Evolutionary conservation across 2,113 vertebrate genomes (phyloP), one percentile per base, ranked within the genome.

Genomic region (Rana temporaria): DNA sequence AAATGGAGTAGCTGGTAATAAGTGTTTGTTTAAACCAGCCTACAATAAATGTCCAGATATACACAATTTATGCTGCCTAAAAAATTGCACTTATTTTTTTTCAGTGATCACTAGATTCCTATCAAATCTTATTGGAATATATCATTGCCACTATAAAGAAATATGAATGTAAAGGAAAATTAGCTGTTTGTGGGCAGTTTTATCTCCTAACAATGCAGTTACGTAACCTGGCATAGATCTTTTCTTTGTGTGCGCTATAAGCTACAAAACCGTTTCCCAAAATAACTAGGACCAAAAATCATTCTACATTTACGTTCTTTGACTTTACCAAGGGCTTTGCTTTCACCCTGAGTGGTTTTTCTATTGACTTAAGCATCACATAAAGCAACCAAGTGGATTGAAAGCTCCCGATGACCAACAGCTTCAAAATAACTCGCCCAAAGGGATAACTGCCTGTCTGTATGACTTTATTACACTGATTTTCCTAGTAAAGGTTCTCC

Each of bases 21-120:
- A 48, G 32, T 67, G 69, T 73, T 67, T 82, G 52, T 68, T 75
- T 67, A 82, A 82, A 60, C 30, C n/a, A 67, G 70, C 55, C 30
- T 56, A n/a, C 52, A 82, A 66, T 22, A 73, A 66, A 74, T 57
- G 16, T 55, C 18, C 32, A 60, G 30, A 38, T 76, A 76, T 52
- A 53, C 19, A 6, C 56, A 18, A 4, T 73, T 55, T 73, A 32
- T 19, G 64, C 9, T 24, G 42, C 30, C 81, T 48, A 12, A 48
- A 42, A 26, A 65, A 57, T 15, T 42, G 18, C 38, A 73, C 17
- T n/a, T n/a, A 4, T 12, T 18, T 56, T 82, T 74, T 24, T 68
- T 20, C 63, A 60, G 12, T 42, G 22, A 82, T 38, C 16, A 19
- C 2, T 22, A 60, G 30, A 62, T 48, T 48, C 42, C 42, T 48